A percentile compares a stretch with the other conserved stretches of the same genome.
phyloP scores from a whole-genome alignment of 2,888 invertebrate genomes.

The Drosophila rubida region DNA sequence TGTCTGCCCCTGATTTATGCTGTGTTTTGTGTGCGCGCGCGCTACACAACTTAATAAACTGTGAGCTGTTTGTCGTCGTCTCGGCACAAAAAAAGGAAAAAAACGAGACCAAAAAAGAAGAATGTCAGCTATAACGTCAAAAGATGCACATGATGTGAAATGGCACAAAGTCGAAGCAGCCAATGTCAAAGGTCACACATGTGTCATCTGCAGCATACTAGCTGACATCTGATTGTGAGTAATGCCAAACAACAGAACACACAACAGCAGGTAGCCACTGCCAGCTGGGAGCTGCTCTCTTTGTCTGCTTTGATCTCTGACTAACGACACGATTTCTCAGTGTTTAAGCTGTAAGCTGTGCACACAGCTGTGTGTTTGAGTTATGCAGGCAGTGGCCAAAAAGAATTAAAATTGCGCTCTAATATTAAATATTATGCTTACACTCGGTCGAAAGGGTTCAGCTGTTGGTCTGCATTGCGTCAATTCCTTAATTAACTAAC shows the following conservation, averaged over 20 bases:
- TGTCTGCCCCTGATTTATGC: conserved; percentile 65
- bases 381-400: background rate
- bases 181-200: conserved; percentile 67
- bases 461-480: background rate
- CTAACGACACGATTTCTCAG: conserved; percentile 16
- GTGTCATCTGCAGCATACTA: conserved; percentile 27
- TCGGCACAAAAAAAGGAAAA: background rate
- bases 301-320: conserved; percentile 47
- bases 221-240: conserved; percentile 44
- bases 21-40: conserved; percentile 28
- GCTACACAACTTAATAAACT: conserved; percentile 64
- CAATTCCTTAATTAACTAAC: conserved; percentile 41
- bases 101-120: conserved; percentile 9
- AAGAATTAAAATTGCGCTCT: conserved; percentile 11
- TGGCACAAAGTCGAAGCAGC: conserved; percentile 33
- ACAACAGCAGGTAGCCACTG: conserved; percentile 1
- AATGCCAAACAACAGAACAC: conserved; percentile 20
- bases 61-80: conserved; percentile 24
- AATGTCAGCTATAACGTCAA: conserved; percentile 43
- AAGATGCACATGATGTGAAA: conserved; percentile 51
- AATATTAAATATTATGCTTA: conserved; percentile 20
- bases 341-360: conserved; percentile 11
- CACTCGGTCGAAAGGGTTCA: conserved; percentile 2
- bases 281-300: background rate
- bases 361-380: no score